These are phyloP conservation scores for Hephaestus fuliginosus DNA, from an alignment of 2,797 vertebrate species.

Conservation along the genomic window DNA sequence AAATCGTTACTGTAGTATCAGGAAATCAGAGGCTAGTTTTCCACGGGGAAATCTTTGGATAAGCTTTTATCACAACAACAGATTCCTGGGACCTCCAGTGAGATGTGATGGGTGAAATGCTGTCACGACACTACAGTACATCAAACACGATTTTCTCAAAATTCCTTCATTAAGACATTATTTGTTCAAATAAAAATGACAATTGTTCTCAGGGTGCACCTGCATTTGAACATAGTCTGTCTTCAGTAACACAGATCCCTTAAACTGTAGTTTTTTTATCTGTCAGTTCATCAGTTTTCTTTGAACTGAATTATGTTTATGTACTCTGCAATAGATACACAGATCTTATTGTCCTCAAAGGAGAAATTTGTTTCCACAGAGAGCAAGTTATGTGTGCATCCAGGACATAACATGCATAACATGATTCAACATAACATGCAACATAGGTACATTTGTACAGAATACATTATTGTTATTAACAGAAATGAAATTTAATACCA, in stretches of 20 bases:
- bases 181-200: neutral
- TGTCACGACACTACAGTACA: neutral
- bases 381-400: neutral
- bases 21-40: constrained; percentile 33
- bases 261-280: neutral
- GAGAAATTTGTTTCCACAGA: neutral
- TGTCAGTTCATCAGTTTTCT: neutral
- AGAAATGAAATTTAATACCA: neutral
- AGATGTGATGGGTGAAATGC: constrained; percentile 22
- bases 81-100: constrained; percentile 13
- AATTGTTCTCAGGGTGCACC: neutral
- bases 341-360: constrained; percentile 13
- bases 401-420: neutral
- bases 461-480: constrained; percentile 9
- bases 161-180: neutral
- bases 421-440: neutral
- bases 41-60: constrained; percentile 18
- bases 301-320: constrained; percentile 26
- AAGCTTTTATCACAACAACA: constrained; percentile 18
- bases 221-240: neutral
- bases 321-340: neutral
- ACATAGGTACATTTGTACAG: neutral
- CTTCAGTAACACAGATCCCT: neutral
- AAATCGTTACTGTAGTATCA: constrained; percentile 39
- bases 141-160: neutral